Percentiles rank a stretch among this genome's conserved stretches.
Evolutionary conservation across 2,888 invertebrate genomes (phyloP).

Genomic region (Heteromurus nitidus): DNA sequence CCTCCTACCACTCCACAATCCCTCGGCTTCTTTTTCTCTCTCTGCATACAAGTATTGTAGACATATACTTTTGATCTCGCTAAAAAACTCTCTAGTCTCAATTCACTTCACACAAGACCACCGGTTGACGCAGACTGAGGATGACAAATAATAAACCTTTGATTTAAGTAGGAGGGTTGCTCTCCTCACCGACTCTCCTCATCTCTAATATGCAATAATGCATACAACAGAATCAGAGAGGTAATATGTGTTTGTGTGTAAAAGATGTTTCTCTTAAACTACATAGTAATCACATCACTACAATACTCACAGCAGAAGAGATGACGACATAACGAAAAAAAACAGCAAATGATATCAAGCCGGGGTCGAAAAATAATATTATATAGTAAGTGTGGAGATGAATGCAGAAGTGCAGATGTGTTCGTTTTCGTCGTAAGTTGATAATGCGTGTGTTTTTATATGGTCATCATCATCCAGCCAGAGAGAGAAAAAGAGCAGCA

Average conservation of each 20-base stretch:
- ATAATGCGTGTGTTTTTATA: conserved; percentile 28
- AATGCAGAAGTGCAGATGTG: conserved; percentile 25
- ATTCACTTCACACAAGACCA: conserved; percentile 53
- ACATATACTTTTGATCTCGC: too few relatives aligned
- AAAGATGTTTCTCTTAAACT: background rate
- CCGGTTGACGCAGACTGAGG: conserved; percentile 65
- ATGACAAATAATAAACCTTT: conserved; percentile 58
- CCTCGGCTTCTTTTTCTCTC: conserved; percentile 32
- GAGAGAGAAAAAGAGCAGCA: conserved; percentile 26
- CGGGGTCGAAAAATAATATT: conserved; percentile 31
- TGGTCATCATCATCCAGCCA: conserved; percentile 47
- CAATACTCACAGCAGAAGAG: conserved; percentile 1
- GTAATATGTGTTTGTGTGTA: conserved; percentile 20
- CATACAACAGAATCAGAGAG: background rate
- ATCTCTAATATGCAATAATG: background rate
- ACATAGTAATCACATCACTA: background rate
- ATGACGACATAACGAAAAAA: conserved; percentile 39
- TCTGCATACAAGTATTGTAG: too few relatives aligned
- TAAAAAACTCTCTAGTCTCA: conserved; percentile 38
- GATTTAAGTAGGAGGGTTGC: conserved; percentile 63
- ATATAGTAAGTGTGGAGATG: conserved; percentile 34
- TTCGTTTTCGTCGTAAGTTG: background rate
- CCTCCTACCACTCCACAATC: conserved; percentile 27
- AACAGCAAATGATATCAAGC: conserved; percentile 26
- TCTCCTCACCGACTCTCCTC: conserved; percentile 2